Conservation (phyloP, 2,888 invertebrate species). For the Sepiola atlantica region DNA sequence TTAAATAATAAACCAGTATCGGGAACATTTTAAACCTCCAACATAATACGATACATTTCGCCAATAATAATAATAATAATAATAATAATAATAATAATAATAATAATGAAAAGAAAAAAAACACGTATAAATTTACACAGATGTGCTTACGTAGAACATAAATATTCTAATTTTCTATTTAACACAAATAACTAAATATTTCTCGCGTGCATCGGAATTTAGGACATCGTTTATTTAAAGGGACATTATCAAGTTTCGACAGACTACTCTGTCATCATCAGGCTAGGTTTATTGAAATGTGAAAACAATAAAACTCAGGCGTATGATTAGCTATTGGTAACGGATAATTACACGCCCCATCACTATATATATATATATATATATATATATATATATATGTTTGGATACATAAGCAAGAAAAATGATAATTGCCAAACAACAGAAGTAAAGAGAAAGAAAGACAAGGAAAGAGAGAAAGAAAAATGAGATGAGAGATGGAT, state of each 20-base stretch:
- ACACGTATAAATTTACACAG: neutral
- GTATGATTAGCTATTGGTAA: neutral
- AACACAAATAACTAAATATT: neutral
- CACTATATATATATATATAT: neutral
- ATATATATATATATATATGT: neutral
- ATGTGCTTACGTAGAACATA: neutral
- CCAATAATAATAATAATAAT: no score
- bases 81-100: neutral
- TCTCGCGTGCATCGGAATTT: neutral
- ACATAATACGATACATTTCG: no score
- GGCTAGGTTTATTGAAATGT: conserved; percentile 3
- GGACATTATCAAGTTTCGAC: neutral
- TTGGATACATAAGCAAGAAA: no score
- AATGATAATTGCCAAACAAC: no score
- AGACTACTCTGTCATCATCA: neutral
- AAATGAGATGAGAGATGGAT: no score
- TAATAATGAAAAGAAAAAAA: neutral
- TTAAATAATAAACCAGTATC: no score
- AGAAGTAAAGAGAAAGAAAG: no score
- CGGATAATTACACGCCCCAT: neutral
- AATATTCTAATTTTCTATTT: neutral
- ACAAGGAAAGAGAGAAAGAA: no score
- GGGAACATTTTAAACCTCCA: no score
- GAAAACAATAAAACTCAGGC: neutral
- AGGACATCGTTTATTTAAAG: neutral